phyloP scores from a whole-genome alignment of 1,140 invertebrate species.

The Mylabris phalerata region DNA sequence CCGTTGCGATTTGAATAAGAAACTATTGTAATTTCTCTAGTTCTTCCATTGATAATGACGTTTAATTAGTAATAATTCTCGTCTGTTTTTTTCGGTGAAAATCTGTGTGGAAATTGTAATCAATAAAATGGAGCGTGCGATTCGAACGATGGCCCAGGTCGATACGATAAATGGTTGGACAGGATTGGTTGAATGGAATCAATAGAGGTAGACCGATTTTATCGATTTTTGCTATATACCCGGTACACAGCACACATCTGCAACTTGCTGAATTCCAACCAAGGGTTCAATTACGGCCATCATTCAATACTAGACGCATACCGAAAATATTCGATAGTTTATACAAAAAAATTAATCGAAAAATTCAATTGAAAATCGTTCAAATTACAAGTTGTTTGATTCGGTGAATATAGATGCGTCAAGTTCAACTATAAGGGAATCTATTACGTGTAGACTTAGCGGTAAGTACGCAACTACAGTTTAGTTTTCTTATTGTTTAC shows the following conservation, averaged over 20 bases:
- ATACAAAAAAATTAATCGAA: background rate
- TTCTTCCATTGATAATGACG: too few species aligned
- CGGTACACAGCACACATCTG: constrained; percentile 1
- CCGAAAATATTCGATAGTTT: background rate
- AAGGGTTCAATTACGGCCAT: background rate
- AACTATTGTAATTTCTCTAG: too few species aligned
- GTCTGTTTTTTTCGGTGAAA: background rate
- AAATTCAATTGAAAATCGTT: background rate
- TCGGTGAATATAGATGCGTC: too few species aligned
- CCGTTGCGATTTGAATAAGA: too few species aligned
- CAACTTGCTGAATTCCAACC: constrained; percentile 6
- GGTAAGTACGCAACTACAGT: background rate
- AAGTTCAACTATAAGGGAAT: background rate
- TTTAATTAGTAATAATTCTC: too few species aligned
- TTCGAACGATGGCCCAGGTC: constrained; percentile 37
- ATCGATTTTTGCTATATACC: constrained; percentile 35
- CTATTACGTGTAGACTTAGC: background rate
- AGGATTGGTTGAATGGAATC: constrained; percentile 42
- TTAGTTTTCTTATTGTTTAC: background rate
- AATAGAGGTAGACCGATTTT: constrained; percentile 41
- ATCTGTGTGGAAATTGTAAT: constrained; percentile 16
- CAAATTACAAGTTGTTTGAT: background rate
- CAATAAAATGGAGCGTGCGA: constrained; percentile 30
- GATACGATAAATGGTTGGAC: constrained; percentile 40
- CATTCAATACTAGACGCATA: background rate